Conservation (phyloP, 30 jellyfish, hydroid and myxozoan genomes). For the Chrysaora quinquecirrha region DNA sequence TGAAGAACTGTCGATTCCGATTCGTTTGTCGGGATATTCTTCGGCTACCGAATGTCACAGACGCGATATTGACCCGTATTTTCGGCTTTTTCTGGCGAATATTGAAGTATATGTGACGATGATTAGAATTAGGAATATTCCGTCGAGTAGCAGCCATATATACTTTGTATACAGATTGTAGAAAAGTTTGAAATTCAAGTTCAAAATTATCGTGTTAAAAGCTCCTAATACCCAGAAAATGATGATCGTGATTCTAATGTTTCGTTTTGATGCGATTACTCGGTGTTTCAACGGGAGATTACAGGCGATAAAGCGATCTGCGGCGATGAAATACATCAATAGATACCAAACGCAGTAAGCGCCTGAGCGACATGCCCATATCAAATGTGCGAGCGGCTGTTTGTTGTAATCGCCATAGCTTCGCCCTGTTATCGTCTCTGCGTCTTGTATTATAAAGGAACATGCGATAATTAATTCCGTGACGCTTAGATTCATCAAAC, state of each 20-base stretch:
- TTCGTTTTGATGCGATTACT: constrained; percentile 20
- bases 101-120: constrained; percentile 26
- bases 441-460: constrained; percentile 38
- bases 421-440: constrained; percentile 25
- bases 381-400: constrained; percentile 25
- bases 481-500: constrained; percentile 27
- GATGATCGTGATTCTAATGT: constrained; percentile 8
- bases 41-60: background rate
- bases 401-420: constrained; percentile 16
- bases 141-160: constrained; percentile 53
- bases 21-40: background rate
- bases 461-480: constrained; percentile 37
- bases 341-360: constrained; percentile 51
- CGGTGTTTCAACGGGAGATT: constrained; percentile 60
- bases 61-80: background rate
- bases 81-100: constrained; percentile 15
- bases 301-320: constrained; percentile 61
- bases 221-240: constrained; percentile 36
- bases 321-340: constrained; percentile 21
- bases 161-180: constrained; percentile 27
- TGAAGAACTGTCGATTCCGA: constrained; percentile 41
- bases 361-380: constrained; percentile 56
- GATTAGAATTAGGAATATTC: constrained; percentile 8
- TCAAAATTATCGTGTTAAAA: constrained; percentile 10
- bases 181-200: constrained; percentile 28